Base-by-base conservation (phyloP, 2,797 vertebrate genomes). In the Oreochromis grahami region DNA sequence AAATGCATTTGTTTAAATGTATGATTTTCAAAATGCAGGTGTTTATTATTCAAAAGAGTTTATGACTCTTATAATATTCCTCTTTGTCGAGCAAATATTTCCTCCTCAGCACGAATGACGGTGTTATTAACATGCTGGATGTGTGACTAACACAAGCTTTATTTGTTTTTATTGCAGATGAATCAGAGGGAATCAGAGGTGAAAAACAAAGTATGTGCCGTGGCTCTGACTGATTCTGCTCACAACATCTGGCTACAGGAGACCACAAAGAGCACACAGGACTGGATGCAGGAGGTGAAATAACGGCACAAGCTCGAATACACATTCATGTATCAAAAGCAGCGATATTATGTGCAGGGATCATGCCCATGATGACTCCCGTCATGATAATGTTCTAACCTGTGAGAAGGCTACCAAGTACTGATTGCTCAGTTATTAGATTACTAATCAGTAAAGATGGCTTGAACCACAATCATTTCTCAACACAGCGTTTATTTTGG, bases 241-340 rank as follows among this genome's bases (percentile, higher is more conserved):
- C 98, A 99, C 95, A 99, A 98, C 85, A 97, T 99, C 92, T 99
- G 98, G 98, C 97, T 98, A 86, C 98, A 99, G 94, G 98, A 98
- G 93, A 98, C 95, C 92, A 97, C 96, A 93, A 98, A 98, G 96
- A 96, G 96, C 77, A 97, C 98, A 79, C 97, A 97, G 88, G 98
- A 98, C 79, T 99, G 98, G 98, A 98, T 99, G 97, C 96, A 97
- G 96, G 97, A 99, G 98, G 98, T 99, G 95, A 97, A 93, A 51
- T 24, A 60, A 24, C 2, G 38, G 32, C 50, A 76, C 51, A 70
- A 13, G 5, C 50, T 26, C 14, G 53, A 43, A 85, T 55, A 77
- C 17, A 68, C 58, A 83, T 13, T 58, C 32, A 74, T 2, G 19
- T 29, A 76, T 41, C 70, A 63, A 70, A 87, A 55, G 60, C 38